These are phyloP conservation scores for Charadrius vociferus DNA, from an alignment of 2,113 vertebrate genomes.

Conservation along the genomic window DNA sequence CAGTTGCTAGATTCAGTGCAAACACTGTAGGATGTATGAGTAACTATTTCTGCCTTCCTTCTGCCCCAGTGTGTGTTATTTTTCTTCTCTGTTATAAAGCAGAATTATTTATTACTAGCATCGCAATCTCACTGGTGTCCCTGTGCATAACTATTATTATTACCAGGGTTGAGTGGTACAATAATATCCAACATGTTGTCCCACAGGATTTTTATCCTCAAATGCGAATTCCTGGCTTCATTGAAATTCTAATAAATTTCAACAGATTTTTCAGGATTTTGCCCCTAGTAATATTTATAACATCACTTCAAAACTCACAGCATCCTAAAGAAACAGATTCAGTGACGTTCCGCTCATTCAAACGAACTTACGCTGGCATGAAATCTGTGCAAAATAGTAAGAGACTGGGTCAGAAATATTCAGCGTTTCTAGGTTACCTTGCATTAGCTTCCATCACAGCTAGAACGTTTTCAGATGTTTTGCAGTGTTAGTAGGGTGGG, in stretches of 20 bases:
- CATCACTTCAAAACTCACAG: neutral
- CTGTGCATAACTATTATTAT: neutral
- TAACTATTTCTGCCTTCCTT: neutral
- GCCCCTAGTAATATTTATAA: neutral
- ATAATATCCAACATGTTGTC: neutral
- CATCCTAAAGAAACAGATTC: neutral
- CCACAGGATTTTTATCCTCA: neutral
- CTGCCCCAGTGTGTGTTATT: neutral
- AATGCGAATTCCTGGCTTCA: neutral
- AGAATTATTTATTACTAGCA: neutral
- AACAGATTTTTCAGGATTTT: neutral
- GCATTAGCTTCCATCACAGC: neutral
- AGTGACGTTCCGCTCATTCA: neutral
- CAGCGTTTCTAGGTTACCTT: neutral
- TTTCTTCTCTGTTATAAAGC: neutral
- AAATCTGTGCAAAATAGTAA: neutral
- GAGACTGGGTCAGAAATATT: neutral
- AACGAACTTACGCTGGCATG: neutral
- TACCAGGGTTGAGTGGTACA: rapidly evolving
- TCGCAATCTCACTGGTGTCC: neutral
- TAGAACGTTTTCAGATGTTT: neutral
- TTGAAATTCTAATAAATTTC: neutral
- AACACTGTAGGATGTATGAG: neutral
- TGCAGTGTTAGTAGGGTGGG: neutral
- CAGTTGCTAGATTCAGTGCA: neutral